These are phyloP conservation scores for Cinara cedri DNA, from an alignment of 2,888 invertebrate species.

Conservation along the genomic window DNA sequence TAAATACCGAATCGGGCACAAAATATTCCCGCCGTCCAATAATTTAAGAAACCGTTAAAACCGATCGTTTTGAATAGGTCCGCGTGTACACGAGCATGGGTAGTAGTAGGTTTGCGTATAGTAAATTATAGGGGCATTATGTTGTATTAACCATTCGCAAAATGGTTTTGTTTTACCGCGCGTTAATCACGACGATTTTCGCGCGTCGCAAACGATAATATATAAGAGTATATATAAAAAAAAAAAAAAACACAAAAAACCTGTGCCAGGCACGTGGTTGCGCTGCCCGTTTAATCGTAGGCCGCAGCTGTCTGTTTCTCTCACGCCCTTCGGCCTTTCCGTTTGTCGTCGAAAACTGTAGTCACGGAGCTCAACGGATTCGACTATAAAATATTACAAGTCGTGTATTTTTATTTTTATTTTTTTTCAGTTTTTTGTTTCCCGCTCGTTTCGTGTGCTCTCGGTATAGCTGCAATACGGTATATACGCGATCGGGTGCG, in stretches of 20 bases:
- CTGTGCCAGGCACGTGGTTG: constrained; percentile 47
- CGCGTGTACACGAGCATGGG: not conserved
- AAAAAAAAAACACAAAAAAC: constrained; percentile 10
- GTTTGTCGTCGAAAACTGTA: not conserved
- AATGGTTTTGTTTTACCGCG: not conserved
- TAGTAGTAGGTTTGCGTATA: no score
- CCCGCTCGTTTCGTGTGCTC: constrained; percentile 11
- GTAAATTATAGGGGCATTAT: no score
- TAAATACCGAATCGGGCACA: no score
- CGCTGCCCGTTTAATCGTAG: constrained; percentile 41
- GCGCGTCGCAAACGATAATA: constrained; percentile 36
- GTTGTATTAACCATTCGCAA: not conserved
- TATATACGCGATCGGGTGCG: not conserved
- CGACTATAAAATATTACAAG: not conserved
- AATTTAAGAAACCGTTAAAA: no score
- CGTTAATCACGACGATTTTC: constrained; percentile 51
- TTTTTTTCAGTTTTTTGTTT: not conserved
- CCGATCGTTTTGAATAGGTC: no score
- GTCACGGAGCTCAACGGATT: not conserved
- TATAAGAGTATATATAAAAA: not conserved
- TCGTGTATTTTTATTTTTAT: not conserved
- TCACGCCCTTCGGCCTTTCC: constrained; percentile 46
- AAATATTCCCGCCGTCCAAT: no score
- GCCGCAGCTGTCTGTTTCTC: constrained; percentile 48
- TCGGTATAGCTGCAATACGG: not conserved